Base-by-base conservation (phyloP, 2,113 vertebrate genomes). In the Chionodraco myersi region DNA sequence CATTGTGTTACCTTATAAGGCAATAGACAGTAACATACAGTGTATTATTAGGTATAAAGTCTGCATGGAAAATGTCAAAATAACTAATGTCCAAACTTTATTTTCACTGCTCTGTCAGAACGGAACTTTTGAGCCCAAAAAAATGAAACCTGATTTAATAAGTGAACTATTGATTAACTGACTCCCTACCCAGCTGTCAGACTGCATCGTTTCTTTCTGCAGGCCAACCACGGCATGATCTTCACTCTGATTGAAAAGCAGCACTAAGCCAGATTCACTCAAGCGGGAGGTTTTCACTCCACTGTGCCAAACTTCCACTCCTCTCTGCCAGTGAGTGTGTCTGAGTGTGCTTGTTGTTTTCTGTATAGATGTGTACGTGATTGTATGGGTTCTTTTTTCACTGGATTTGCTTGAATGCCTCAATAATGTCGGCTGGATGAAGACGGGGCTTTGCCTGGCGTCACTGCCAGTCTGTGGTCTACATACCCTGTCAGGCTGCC, bases 401-500 rank as follows among this genome's bases (percentile, higher is more conserved):
- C 66, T 78, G 58, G 15, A 68, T 71, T 61, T 57, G 60, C 48
- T 51, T 9, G 47, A 45, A 16, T 72, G 41, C 30, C 23, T 79
- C 62, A 52, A 2, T 21, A 9, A 10, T 6, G 45, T 5, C 21
- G 3, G 57, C 3, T 34, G 60, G 53, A 12, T 53, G 62, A 72
- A 63, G 6, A 2, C n/a, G 2, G 36, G 53, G 56, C 60, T 53
- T 63, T 54, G 26, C n/a, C 30, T 71, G 54, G 47, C 62, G 10
- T 87, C 69, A 75, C 68, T 51, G 62, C 41, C 41, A 36, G 41
- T 79, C 53, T 71, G 73, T n/a, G 48, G 51, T 66, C 23, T 67
- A 34, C 1, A 41, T 34, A 44, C n/a, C 23, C 49, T 18, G n/a
- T 52, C 62, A 14, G 62, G 36, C 73, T 26, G 53, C 61, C 44